A percentile compares a stretch with the other conserved stretches of the same genome.
These are phyloP conservation scores for Eupithecia inturbata DNA, from an alignment of 2,888 invertebrate species.

Conservation along the genomic window DNA sequence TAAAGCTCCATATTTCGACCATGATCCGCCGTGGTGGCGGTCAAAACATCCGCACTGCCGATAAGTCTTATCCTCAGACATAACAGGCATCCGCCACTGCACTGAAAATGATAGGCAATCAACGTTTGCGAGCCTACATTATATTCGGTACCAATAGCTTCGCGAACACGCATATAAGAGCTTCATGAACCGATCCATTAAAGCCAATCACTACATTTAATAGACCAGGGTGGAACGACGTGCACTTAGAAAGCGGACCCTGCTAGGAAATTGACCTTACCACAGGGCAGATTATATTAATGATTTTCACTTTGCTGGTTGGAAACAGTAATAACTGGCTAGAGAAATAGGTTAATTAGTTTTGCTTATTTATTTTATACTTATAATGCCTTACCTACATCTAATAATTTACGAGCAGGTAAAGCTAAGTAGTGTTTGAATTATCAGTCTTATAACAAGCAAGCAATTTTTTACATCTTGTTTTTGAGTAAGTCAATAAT, in stretches of 20 bases:
- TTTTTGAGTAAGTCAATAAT: not conserved
- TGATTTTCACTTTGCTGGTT: slow-evolving; percentile 3
- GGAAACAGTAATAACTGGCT: not conserved
- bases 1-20: not conserved
- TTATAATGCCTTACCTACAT: too few species aligned
- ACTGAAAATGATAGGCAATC: slow-evolving; percentile 25
- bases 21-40: not conserved
- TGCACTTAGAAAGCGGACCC: slow-evolving; percentile 18
- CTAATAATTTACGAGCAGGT: not conserved
- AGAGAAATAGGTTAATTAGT: not conserved
- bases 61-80: slow-evolving; percentile 20
- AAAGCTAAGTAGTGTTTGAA: not conserved
- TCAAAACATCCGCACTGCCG: slow-evolving; percentile 16
- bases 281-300: slow-evolving; percentile 1
- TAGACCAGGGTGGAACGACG: slow-evolving; percentile 39
- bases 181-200: not conserved
- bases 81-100: slow-evolving; percentile 21
- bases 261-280: not conserved
- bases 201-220: slow-evolving; percentile 44
- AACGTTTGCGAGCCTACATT: not conserved
- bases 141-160: slow-evolving; percentile 5
- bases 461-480: not conserved
- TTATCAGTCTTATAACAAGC: not conserved
- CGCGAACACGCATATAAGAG: slow-evolving; percentile 21
- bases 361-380: too few species aligned